Evolutionary conservation across 2,888 invertebrate species (phyloP), one percentile per base, ranked within the genome.

Genomic region (Phalera bucephala): DNA sequence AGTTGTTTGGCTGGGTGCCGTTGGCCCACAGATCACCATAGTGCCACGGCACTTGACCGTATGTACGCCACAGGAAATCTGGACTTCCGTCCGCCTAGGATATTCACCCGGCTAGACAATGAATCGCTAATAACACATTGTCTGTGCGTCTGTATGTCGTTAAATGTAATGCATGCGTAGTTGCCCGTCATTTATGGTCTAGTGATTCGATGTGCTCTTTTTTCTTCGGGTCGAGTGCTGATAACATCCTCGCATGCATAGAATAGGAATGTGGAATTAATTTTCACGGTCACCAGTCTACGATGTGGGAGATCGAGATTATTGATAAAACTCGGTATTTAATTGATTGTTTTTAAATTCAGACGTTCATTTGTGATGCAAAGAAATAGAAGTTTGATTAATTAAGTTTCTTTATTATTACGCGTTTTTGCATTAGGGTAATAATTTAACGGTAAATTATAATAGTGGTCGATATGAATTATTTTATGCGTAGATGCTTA

Each of bases 51-150:
- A 51, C 55, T 38, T 33, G 20, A 13, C 14, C 26, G 27, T 49
- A 43, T 47, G 55, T 74, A 73, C 62, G 74, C 64, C 62, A 72
- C 87, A 81, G 88, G 88, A 88, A 80, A 86, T 82, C 86, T 81
- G 59, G 60, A 79, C 87, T 82, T 87, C 88, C 88, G 86, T 41
- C 66, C 74, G 80, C 78, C 82, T 87, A 85, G 83, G 80, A 83
- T 83, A 72, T 85, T 84, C 74, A 80, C 78, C 79, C 67, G 77
- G 68, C 80, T 77, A 80, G 76, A 84, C 81, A 72, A 79, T 83
- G 75, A 76, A 68, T 73, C 61, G 66, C 68, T 78, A 79, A 77
- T 75, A 75, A 72, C 66, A 68, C 70, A 76, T 73, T 76, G 77
- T 78, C 52, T 68, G 69, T 65, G 48, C 58, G 65, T 64, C 68